Evolutionary conservation across 1,140 invertebrate species (phyloP).

Genomic region (Aradophagus sp.): DNA sequence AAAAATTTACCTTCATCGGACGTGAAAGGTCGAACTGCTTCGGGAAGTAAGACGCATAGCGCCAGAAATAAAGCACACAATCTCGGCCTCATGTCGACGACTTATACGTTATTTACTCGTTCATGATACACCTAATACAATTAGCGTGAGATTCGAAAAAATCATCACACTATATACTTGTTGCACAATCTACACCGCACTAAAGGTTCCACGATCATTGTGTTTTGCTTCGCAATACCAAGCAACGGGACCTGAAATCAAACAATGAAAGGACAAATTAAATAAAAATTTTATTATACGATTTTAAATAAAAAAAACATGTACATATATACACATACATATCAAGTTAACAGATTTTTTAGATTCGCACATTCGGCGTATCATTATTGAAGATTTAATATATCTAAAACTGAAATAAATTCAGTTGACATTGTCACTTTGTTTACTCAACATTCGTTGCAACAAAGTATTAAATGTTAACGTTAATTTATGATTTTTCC

Average conservation of each 20-base stretch:
- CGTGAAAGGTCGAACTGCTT: conserved; percentile 66
- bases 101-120: conserved; percentile 55
- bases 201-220: conserved; percentile 25
- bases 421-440: no score
- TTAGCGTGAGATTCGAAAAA: conserved; percentile 48
- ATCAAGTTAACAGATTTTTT: no score
- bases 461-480: no score
- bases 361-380: no score
- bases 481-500: no score
- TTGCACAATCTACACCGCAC: conserved; percentile 43
- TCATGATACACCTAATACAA: conserved; percentile 55
- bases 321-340: no score
- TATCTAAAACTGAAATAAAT: no score
- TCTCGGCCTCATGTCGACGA: conserved; percentile 71
- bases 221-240: conserved; percentile 14
- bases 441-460: no score
- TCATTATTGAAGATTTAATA: no score
- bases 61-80: conserved; percentile 67
- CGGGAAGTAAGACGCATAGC: conserved; percentile 65
- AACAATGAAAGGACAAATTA: conserved; percentile 33
- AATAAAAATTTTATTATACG: no score
- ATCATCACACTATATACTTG: conserved; percentile 44
- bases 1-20: conserved; percentile 69
- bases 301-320: no score
- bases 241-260: conserved; percentile 50